Evolutionary conservation across 2,113 vertebrate genomes (phyloP).

Genomic region (Trachemys scripta): DNA sequence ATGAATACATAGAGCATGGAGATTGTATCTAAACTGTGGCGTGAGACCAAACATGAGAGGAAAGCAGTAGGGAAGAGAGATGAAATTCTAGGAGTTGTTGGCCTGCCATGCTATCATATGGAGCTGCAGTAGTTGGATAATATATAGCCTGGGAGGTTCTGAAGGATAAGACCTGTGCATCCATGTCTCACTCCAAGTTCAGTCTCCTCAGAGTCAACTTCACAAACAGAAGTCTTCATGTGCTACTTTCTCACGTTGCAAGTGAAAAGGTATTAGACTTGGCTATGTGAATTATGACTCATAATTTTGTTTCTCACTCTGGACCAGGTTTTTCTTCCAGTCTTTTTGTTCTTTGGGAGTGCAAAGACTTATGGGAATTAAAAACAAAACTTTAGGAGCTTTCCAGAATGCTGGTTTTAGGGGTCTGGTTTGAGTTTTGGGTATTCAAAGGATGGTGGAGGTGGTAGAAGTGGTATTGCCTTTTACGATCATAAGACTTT

Average conservation of each 20-base stretch:
- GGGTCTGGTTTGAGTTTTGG: background rate
- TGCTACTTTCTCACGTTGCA: background rate
- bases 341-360: background rate
- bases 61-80: background rate
- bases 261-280: background rate
- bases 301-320: background rate
- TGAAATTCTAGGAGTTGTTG: background rate
- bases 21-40: background rate
- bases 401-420: background rate
- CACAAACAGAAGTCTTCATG: background rate
- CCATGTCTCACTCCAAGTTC: background rate
- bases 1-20: background rate
- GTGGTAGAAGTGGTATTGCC: background rate
- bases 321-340: background rate
- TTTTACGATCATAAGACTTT: background rate
- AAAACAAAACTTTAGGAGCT: background rate
- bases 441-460: background rate
- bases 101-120: background rate
- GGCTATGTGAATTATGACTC: background rate
- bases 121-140: background rate
- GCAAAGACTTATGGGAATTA: background rate
- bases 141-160: background rate
- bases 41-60: background rate
- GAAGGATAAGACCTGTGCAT: background rate
- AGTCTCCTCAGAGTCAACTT: background rate